These are phyloP conservation scores for Oryzias dopingdopingensis DNA, from an alignment of 2,797 vertebrate genomes.

Conservation along the genomic window DNA sequence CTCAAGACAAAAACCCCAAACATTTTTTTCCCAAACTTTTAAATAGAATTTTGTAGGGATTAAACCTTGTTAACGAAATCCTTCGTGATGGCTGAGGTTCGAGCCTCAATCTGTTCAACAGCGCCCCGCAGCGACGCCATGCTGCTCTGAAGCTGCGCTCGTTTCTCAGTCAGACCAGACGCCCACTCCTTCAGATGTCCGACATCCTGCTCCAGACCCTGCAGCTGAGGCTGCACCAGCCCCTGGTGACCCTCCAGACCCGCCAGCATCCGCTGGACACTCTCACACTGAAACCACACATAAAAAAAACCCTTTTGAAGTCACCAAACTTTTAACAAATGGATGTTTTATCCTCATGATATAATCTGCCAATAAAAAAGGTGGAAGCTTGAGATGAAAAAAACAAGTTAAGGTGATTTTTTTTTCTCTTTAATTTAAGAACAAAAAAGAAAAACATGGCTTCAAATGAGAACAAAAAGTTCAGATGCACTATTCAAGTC, in stretches of 20 bases:
- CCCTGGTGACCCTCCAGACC: conserved; percentile 67
- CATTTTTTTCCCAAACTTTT: no score
- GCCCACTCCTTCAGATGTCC: conserved; percentile 78
- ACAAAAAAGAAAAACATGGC: no score
- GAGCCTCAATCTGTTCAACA: conserved; percentile 77
- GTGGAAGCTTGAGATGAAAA: no score
- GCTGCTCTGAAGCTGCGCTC: conserved; percentile 75
- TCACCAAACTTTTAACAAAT: background rate
- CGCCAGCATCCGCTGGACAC: conserved; percentile 73
- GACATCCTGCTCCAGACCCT: conserved; percentile 79
- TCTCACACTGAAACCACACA: conserved; percentile 81
- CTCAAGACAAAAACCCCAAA: background rate
- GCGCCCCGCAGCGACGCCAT: conserved; percentile 75
- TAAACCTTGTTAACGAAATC: conserved; percentile 76
- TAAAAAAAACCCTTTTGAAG: background rate
- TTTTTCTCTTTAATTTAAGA: no score
- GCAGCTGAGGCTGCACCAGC: conserved; percentile 68
- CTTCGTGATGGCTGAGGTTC: conserved; percentile 73
- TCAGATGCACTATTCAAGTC: no score
- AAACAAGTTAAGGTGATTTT: no score
- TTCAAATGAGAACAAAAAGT: no score
- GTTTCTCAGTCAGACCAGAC: conserved; percentile 70
- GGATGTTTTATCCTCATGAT: no score
- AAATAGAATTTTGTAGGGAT: background rate
- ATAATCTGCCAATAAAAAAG: no score